A percentile compares a stretch with the other conserved stretches of the same genome.
Evolutionary conservation across 2,888 invertebrate genomes (phyloP).

Genomic region (Candidula unifasciata): DNA sequence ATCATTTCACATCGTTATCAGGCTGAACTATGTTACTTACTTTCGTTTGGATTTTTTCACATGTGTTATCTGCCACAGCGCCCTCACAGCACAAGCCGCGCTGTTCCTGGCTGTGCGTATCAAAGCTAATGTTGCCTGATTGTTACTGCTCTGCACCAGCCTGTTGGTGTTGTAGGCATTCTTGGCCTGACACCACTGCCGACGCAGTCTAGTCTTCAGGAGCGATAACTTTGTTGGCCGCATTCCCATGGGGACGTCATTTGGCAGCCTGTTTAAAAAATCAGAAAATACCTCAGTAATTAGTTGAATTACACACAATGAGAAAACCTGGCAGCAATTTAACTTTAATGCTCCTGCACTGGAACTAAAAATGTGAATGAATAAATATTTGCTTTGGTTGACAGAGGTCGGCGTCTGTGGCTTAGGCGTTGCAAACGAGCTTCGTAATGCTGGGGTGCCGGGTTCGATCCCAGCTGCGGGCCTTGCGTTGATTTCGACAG

Average conservation of each 20-base stretch:
- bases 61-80: constrained; percentile 58
- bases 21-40: constrained; percentile 4
- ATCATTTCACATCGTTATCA: no score
- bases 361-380: no score
- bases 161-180: constrained; percentile 66
- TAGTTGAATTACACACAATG: no score
- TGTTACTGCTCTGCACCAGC: constrained; percentile 56
- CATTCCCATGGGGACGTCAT: constrained; percentile 55
- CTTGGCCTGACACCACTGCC: constrained; percentile 79
- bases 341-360: no score
- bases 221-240: constrained; percentile 71
- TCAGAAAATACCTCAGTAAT: no score
- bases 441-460: no score
- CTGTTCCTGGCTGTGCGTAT: constrained; percentile 74
- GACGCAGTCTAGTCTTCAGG: constrained; percentile 76
- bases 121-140: constrained; percentile 72
- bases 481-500: no score
- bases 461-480: no score
- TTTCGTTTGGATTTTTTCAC: constrained; percentile 44
- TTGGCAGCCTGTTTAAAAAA: constrained; percentile 38
- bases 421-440: no score
- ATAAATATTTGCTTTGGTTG: no score
- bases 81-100: constrained; percentile 63
- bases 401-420: no score
- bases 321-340: no score